phyloP scores from a whole-genome alignment of 2,888 invertebrate species.

The Drosophila borborema region DNA sequence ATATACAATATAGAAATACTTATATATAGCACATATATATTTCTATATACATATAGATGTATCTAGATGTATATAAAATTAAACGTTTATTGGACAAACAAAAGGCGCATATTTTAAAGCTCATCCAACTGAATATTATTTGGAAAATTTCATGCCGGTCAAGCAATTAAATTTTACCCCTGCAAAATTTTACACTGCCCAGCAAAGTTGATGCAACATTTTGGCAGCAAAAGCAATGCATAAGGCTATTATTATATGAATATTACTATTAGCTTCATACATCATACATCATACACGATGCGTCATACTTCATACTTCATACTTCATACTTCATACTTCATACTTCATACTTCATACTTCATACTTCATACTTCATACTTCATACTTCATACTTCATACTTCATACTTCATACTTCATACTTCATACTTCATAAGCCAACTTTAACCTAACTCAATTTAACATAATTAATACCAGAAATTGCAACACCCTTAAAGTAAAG shows the following conservation, averaged over 20 bases:
- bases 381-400: not conserved
- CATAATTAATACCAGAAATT: not conserved
- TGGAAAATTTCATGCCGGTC: slow-evolving; percentile 35
- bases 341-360: no score
- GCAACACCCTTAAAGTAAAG: no score
- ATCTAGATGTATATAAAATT: slow-evolving; percentile 21
- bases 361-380: no score
- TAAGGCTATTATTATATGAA: not conserved
- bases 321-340: no score
- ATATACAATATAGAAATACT: not conserved
- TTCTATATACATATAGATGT: slow-evolving; percentile 5
- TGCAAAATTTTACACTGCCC: slow-evolving; percentile 13
- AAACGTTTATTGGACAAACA: slow-evolving; percentile 43
- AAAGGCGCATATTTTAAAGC: slow-evolving; percentile 36
- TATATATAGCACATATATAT: no score
- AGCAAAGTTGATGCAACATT: slow-evolving; percentile 1
- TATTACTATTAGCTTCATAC: not conserved
- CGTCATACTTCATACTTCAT: no score
- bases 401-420: not conserved
- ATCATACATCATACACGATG: no score
- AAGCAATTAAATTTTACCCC: slow-evolving; percentile 16
- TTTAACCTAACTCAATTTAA: not conserved
- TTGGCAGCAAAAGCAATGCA: no score
- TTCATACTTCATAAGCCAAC: not conserved
- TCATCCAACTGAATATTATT: slow-evolving; percentile 46